Conservation (phyloP, 2,797 vertebrate genomes). For the Chaetodon trifasciatus region DNA sequence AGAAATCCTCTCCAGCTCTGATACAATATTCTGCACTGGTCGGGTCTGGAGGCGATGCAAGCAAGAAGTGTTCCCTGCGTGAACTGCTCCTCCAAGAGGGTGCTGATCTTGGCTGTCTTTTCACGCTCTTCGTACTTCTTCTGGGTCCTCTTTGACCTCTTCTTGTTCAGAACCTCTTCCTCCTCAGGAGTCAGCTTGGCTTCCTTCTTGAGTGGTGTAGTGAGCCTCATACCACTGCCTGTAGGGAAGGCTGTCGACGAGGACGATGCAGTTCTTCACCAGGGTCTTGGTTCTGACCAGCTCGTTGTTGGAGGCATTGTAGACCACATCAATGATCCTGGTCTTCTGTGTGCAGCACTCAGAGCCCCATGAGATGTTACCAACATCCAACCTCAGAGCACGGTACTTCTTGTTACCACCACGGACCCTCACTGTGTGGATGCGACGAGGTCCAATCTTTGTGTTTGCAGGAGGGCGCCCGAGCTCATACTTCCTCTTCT, state of each 20-base stretch:
- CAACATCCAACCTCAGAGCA: conserved; percentile 93
- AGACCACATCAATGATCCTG: conserved; percentile 98
- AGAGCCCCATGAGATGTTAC: conserved; percentile 99
- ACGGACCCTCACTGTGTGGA: conserved; percentile 96
- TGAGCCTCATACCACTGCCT: conserved; percentile 99
- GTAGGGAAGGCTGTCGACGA: conserved; percentile 95
- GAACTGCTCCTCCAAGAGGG: conserved; percentile 96
- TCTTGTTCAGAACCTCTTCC: conserved; percentile 97
- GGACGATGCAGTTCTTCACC: conserved; percentile 98
- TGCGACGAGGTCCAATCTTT: conserved; percentile 96
- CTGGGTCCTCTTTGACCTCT: conserved; percentile 97
- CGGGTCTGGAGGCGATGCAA: too few relatives aligned
- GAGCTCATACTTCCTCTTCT: conserved; percentile 99
- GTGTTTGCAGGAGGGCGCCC: conserved; percentile 97
- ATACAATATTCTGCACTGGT: too few relatives aligned
- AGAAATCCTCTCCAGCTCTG: too few relatives aligned
- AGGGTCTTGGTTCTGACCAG: conserved; percentile 98
- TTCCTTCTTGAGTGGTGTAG: conserved; percentile 96
- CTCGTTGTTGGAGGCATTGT: conserved; percentile 99
- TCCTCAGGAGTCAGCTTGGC: conserved; percentile 98
- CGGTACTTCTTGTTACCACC: conserved; percentile 99
- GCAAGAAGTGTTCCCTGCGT: conserved; percentile 97
- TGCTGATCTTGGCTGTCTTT: conserved; percentile 94
- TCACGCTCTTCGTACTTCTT: conserved; percentile 97
- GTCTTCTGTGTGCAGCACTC: conserved; percentile 98